Percentiles rank a stretch among this genome's conserved stretches.
Evolutionary conservation across 2,113 vertebrate species (phyloP).

Genomic region (Canis aureus): DNA sequence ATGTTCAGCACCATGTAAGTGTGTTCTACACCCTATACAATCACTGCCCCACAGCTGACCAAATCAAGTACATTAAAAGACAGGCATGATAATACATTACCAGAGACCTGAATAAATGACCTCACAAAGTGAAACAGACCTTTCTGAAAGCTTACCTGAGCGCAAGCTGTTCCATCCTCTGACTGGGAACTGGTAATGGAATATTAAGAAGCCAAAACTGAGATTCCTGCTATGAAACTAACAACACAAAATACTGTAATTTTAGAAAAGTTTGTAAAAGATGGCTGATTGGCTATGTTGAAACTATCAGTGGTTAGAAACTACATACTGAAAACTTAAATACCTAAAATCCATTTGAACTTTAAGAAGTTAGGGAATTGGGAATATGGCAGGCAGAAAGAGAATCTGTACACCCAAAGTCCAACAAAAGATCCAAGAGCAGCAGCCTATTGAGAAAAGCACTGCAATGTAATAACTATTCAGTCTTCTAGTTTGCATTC

Average conservation of each 20-base stretch:
- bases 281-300: constrained; percentile 71
- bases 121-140: constrained; percentile 71
- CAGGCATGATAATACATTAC: constrained; percentile 65
- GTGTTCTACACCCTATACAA: constrained; percentile 58
- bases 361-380: constrained; percentile 53
- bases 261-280: constrained; percentile 81
- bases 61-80: constrained; percentile 69
- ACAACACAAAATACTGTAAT: constrained; percentile 79
- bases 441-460: background rate
- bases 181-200: constrained; percentile 80
- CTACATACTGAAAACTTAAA: constrained; percentile 71
- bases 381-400: constrained; percentile 18
- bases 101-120: constrained; percentile 70
- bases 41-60: constrained; percentile 67
- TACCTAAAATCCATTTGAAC: constrained; percentile 54
- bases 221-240: constrained; percentile 82
- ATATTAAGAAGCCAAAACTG: constrained; percentile 79
- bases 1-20: background rate
- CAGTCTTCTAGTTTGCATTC: constrained; percentile 21
- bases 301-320: constrained; percentile 71
- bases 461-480: background rate
- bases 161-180: constrained; percentile 73
- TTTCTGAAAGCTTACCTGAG: constrained; percentile 76
- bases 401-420: constrained; percentile 2
- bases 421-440: constrained; percentile 19